Percentiles rank a stretch among this genome's conserved stretches.
phyloP scores from a whole-genome alignment of 2,888 invertebrate genomes.

The Pammene aurita region DNA sequence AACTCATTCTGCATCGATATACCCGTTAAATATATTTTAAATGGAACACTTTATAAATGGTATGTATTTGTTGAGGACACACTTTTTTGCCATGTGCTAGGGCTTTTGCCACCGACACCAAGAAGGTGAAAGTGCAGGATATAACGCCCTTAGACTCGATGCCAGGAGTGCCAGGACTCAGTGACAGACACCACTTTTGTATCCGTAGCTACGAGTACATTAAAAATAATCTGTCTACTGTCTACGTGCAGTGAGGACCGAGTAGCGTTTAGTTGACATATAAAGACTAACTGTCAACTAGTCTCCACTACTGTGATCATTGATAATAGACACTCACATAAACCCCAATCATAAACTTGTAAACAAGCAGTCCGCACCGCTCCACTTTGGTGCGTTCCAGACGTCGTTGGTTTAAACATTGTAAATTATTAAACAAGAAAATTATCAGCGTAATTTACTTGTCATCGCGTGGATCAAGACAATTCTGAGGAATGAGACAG shows the following conservation, averaged over 20 bases:
- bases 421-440: slow-evolving; percentile 31
- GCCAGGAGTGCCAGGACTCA: too few relatives aligned
- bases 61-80: slow-evolving; percentile 9
- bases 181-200: too few relatives aligned
- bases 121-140: too few relatives aligned
- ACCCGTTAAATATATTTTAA: slow-evolving; percentile 19
- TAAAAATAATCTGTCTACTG: too few relatives aligned
- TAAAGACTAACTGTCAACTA: slow-evolving; percentile 19
- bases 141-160: too few relatives aligned
- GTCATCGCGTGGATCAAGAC: slow-evolving; percentile 37
- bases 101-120: too few relatives aligned
- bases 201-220: too few relatives aligned
- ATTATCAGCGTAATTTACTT: slow-evolving; percentile 34
- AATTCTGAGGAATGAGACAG: slow-evolving; percentile 36
- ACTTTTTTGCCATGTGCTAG: not conserved
- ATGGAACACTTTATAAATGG: slow-evolving; percentile 6
- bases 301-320: slow-evolving; percentile 1
- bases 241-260: not conserved
- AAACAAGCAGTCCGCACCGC: slow-evolving; percentile 23
- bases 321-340: slow-evolving; percentile 23
- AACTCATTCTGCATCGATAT: slow-evolving; percentile 16
- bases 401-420: slow-evolving; percentile 21
- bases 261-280: slow-evolving; percentile 9
- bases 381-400: slow-evolving; percentile 11
- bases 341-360: slow-evolving; percentile 34